Evolutionary conservation across 2,113 vertebrate genomes (phyloP), one percentile per base, ranked within the genome.

Genomic region (Steatornis caripensis): DNA sequence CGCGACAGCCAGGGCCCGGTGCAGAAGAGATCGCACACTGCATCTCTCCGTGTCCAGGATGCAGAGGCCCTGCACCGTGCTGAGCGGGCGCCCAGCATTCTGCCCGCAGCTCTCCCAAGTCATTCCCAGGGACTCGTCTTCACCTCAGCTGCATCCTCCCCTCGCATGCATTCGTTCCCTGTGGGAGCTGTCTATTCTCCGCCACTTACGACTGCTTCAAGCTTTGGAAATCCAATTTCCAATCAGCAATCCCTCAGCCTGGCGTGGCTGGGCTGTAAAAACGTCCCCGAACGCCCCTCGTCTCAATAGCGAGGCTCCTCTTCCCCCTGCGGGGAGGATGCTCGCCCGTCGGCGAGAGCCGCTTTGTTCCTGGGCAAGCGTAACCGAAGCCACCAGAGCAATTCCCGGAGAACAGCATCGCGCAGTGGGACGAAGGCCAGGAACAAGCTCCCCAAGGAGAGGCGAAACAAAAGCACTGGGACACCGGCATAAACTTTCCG

Each of bases 221-320:
- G 46, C 69, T 71, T 84, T 18, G 76, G 92, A 68, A 96, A 92
- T 78, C 54, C 64, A 49, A 65, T 91, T 97, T 93, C 66, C 83
- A 75, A 75, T 6, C 81, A 49, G 51, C 75, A n/a, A 68, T 87
- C 82, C 92, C 45, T 91, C 96, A 93, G 12, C 30, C 53, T 21
- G 30, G 68, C 82, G 11, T 3, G 20, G 53, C 65, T 17, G 69
- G 93, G 83, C 89, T 88, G 74, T 49, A 58, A 76, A 77, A 32
- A 3, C 15, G 20, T 58, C 57, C 64, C 45, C 1, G 5, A 0
- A 60, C 61, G 71, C 43, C 60, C 49, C 57, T 61, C 1, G 0
- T n/a, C 80, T 69, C 48, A 29, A 62, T 7, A 45, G 79, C 26
- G 19, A 10, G 74, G 66, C 66, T 22, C 23, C 79, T 60, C 19